Evolutionary conservation across 1,140 invertebrate species (phyloP).

Genomic region (Nasonia vitripennis): DNA sequence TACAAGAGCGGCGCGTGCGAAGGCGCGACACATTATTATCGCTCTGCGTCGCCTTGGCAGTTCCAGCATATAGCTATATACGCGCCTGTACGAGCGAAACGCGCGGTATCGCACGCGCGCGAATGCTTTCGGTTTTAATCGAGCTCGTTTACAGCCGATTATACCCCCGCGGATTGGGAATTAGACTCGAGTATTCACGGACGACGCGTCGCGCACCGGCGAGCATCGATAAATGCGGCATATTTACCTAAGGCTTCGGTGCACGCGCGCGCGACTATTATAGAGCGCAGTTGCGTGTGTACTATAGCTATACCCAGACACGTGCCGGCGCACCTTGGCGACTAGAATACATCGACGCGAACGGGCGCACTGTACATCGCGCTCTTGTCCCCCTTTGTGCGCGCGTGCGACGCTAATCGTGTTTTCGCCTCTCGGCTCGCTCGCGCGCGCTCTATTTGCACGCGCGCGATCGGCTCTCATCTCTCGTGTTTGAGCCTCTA

Average conservation of each 20-base stretch:
- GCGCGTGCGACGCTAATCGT: constrained; percentile 3
- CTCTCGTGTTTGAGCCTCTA: neutral
- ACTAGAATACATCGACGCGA: neutral
- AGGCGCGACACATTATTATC: constrained; percentile 54
- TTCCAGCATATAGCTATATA: neutral
- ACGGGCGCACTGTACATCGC: neutral
- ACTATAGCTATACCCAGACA: neutral
- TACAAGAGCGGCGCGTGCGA: constrained; percentile 51
- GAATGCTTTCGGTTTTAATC: too few relatives aligned
- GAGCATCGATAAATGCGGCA: constrained; percentile 39
- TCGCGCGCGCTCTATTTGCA: constrained; percentile 1
- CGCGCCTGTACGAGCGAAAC: neutral
- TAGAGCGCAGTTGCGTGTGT: neutral
- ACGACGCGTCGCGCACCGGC: neutral
- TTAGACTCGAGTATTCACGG: constrained; percentile 19
- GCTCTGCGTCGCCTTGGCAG: constrained; percentile 27
- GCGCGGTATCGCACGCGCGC: neutral
- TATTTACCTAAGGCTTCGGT: constrained; percentile 61
- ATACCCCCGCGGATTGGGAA: neutral
- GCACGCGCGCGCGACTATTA: neutral
- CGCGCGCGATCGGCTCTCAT: neutral
- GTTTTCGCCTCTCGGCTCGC: neutral
- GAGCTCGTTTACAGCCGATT: too few relatives aligned
- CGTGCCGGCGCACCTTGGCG: constrained; percentile 21
- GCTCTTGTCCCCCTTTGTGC: constrained; percentile 8